Base-by-base conservation (phyloP, 2,797 vertebrate species). In the Fistularia commersonii region DNA sequence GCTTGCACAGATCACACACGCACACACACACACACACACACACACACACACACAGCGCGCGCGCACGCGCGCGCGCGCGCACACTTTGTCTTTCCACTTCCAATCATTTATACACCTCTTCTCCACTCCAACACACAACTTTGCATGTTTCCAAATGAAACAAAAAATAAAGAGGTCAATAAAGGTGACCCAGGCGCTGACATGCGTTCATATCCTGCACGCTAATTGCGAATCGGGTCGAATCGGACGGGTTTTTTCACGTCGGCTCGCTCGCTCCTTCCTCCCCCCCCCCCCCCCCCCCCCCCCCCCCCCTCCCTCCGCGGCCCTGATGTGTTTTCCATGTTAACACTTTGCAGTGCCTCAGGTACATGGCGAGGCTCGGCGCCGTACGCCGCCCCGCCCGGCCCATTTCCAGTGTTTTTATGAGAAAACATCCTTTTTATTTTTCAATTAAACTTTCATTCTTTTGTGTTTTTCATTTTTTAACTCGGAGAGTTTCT, bases 291-390 rank as follows among this genome's bases (percentile, higher is more conserved):
- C n/a, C n/a, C n/a, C n/a, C n/a, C n/a, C n/a, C n/a, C n/a, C n/a
- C n/a, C n/a, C 34, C 6, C 38, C 54, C 66, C 65, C 41, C 56
- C 58, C 60, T 40, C 51, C 52, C 23, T 52, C 57, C 51, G 66
- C 54, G 44, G 37, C 80, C 69, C 86, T 91, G 88, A 91, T 92
- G 89, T 90, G 88, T 85, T 91, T 92, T 90, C 76, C 87, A 83
- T 91, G 89, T 91, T 90, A 90, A 88, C 89, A 85, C 88, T 91
- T 90, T 82, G 72, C 81, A 81, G 57, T 79, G 89, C 86, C 90
- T 88, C 70, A 87, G 87, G 87, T 90, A 89, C 86, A 90, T 77
- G 57, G 62, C 80, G 84, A 57, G 70, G 81, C 73, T 87, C 84
- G 79, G 86, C 82, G 61, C 77, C 82, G 74, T 81, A 88, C 84